These are phyloP conservation scores for Pseudanteris insignis DNA, from an alignment of 2,888 invertebrate genomes.

Conservation along the genomic window DNA sequence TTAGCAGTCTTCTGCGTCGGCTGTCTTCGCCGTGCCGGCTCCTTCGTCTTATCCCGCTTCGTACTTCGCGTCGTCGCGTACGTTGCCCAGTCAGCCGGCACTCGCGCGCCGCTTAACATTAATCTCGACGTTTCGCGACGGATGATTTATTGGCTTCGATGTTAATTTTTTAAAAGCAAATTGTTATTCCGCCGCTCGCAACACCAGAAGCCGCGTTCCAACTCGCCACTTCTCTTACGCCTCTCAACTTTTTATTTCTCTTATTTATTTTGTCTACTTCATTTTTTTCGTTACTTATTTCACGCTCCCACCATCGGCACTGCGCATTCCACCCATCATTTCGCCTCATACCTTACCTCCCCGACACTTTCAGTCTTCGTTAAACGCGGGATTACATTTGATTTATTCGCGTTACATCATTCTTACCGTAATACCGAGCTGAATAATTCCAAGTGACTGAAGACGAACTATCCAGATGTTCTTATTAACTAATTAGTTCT, in stretches of 20 bases:
- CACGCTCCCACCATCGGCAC: no score
- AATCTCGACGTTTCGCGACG: constrained; percentile 35
- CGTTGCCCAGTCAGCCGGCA: constrained; percentile 9
- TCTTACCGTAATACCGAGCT: no score
- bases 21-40: constrained; percentile 34
- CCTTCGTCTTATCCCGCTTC: constrained; percentile 8
- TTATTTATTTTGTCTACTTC: background rate
- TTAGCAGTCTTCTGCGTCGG: constrained; percentile 57
- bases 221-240: constrained; percentile 10
- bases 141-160: constrained; percentile 37
- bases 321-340: constrained; percentile 11
- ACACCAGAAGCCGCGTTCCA: constrained; percentile 25
- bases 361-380: background rate
- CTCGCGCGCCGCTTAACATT: constrained; percentile 37
- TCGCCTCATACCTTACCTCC: background rate
- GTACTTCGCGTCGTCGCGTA: no score
- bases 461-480: no score
- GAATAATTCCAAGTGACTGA: no score
- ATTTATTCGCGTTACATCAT: background rate
- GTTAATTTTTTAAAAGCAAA: constrained; percentile 43
- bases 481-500: no score
- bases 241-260: no score
- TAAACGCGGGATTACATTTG: constrained; percentile 1
- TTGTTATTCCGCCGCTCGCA: constrained; percentile 30
- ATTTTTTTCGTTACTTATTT: no score